Base-by-base conservation (phyloP, 2,888 invertebrate species). In the Drosophila mettleri region DNA sequence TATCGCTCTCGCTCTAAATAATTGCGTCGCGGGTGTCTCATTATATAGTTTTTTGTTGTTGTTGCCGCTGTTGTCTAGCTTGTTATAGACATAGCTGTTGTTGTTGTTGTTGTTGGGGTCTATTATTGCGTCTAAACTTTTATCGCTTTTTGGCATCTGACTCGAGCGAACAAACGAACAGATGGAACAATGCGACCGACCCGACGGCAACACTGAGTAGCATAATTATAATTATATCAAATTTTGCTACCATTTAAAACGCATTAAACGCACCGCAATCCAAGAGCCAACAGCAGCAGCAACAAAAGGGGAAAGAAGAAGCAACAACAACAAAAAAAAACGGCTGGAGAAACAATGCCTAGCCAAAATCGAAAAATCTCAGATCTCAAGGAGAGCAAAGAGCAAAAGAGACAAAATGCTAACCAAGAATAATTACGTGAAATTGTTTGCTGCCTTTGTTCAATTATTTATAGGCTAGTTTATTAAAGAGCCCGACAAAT, bases 201-300 rank as follows among this genome's bases (percentile, higher is more conserved):
- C 51, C 61, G 61, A 45, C 52, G 62, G 38, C 53, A 55, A 39
- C 52, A 60, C 33, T n/a, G 59, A 74, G 78, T 74, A 74, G 79
- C 77, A 63, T 86, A 83, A 87, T 88, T 83, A 88, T 88, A 88
- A 87, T 87, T 88, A 86, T 79, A 87, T 83, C 87, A 88, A 87
- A 87, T 88, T 87, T 87, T 83, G 77, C 74, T 87, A 88, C 86
- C 88, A 89, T 88, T 89, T 89, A 87, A 88, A 88, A 86, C 88
- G 80, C 86, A 88, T 89, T 88, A 88, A 89, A 86, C 74, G 83
- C 79, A 66, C 64, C 72, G 66, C 73, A 80, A 66, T n/a, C 29
- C 60, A 31, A 60, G 57, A 54, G 29, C 12, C 14, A 18, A 53
- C 20, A 22, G 2, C 24, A 43, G 7, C 41, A 22, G 1, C 38